Evolutionary conservation across 2,113 vertebrate species (phyloP).

Genomic region (Miniopterus natalensis): DNA sequence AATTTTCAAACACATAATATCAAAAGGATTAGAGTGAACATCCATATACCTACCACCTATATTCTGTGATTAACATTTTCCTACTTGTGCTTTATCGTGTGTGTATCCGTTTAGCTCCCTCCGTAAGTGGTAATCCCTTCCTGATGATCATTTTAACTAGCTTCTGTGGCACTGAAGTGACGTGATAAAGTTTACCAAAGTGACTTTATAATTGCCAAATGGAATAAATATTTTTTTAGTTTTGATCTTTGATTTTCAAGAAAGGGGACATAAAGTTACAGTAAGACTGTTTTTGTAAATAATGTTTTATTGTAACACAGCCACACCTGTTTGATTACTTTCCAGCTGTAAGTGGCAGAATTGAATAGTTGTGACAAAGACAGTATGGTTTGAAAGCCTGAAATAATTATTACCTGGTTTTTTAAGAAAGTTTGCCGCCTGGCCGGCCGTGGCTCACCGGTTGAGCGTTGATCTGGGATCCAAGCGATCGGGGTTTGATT

Average conservation of each 20-base stretch:
- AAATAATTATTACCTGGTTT: neutral
- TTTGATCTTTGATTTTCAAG: slow-evolving; percentile 21
- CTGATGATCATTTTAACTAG: neutral
- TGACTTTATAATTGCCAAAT: neutral
- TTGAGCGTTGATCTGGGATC: no score
- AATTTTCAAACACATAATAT: neutral
- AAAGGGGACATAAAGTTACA: neutral
- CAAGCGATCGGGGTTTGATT: no score
- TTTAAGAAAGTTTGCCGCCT: neutral
- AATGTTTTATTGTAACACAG: neutral
- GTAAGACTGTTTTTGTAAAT: neutral
- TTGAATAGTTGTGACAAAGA: neutral
- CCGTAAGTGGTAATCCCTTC: neutral
- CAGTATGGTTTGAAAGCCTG: neutral
- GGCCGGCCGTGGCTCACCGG: no score
- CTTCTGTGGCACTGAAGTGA: neutral
- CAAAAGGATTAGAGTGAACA: neutral
- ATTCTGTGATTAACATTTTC: neutral
- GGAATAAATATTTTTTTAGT: slow-evolving; percentile 37
- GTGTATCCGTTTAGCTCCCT: neutral
- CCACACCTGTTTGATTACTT: neutral
- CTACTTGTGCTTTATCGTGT: neutral
- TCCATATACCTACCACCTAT: neutral
- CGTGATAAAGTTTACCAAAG: neutral
- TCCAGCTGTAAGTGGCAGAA: neutral